Percentiles rank a stretch among this genome's conserved stretches.
Evolutionary conservation across 2,888 invertebrate species (phyloP).

Genomic region (Lutraria lutraria): DNA sequence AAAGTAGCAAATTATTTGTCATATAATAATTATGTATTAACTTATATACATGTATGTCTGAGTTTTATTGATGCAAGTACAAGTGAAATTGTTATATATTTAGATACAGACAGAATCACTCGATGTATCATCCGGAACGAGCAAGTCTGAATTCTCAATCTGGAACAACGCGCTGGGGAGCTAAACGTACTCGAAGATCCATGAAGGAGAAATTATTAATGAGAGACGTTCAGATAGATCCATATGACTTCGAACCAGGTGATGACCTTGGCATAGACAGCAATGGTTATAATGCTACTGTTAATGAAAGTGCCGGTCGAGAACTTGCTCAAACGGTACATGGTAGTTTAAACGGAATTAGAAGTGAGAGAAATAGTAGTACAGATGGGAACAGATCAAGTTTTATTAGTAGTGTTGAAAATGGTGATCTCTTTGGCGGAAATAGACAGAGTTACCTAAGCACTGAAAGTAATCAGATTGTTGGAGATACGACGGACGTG

Average conservation of each 20-base stretch:
- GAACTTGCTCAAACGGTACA: conserved; percentile 61
- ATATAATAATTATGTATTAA: too few relatives aligned
- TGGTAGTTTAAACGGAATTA: conserved; percentile 53
- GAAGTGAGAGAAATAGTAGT: conserved; percentile 46
- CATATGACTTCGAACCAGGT: conserved; percentile 73
- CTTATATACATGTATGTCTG: too few relatives aligned
- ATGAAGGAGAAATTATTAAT: conserved; percentile 85
- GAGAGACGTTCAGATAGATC: conserved; percentile 73
- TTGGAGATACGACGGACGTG: conserved; percentile 20
- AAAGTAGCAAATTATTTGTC: too few relatives aligned
- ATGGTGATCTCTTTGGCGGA: conserved; percentile 38
- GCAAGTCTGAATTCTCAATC: conserved; percentile 76
- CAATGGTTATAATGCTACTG: conserved; percentile 63
- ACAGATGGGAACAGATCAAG: conserved; percentile 27
- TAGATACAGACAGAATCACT: conserved; percentile 67
- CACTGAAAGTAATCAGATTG: background rate
- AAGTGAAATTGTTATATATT: background rate
- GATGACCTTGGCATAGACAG: conserved; percentile 74
- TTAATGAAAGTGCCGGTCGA: conserved; percentile 60
- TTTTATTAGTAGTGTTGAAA: conserved; percentile 36
- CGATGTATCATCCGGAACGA: conserved; percentile 79
- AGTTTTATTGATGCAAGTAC: background rate
- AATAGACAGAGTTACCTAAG: conserved; percentile 56
- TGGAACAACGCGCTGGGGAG: conserved; percentile 50
- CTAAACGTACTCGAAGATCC: conserved; percentile 69